Base-by-base conservation (phyloP, 2,888 invertebrate species). In the Noctuana brunneofusca region DNA sequence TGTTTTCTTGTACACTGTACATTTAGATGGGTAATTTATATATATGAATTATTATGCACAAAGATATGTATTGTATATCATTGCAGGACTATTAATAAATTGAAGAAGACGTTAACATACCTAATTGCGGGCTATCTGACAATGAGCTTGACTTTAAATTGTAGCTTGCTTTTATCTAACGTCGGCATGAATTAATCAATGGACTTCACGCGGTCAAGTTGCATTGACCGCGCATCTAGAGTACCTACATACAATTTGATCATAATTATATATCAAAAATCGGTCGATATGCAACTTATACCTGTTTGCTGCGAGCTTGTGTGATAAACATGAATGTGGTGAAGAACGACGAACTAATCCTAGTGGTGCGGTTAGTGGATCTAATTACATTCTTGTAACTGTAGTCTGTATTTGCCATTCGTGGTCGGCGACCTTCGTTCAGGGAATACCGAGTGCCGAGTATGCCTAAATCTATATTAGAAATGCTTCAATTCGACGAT, bases 401-500 rank as follows among this genome's bases (percentile, higher is more conserved):
- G 54, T 62, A 65, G 65, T 55, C 53, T 50, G 54, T 55, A 50
- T 46, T 18, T 54, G 41, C 52, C 62, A 58, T 62, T 62, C 65
- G 62, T 58, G 65, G 65, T 65, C 62, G 43, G 35, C 43, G 41
- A 54, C 54, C 48, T 54, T 35, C 54, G 60, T 24, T 24, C 54
- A 20, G 16, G 24, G 32, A 60, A 60, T 46, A 64, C 66, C 65
- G 65, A 54, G 63, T 68, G 64, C 66, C 65, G 65, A 54, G 63
- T 68, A 68, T 65, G 67, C 69, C 71, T 70, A 72, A 72, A 71
- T 65, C 50, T 55, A 59, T 65, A 67, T 73, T 24, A 56, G 56
- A 48, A 56, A 62, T 41, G 46, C 20, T 14, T 16, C 16, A 41
- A 41, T 14, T 16, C 16, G 18, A 41, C 16, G 41, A 9, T 18